phyloP scores from a whole-genome alignment of 2,888 invertebrate genomes.

The Slavum lentiscoides region DNA sequence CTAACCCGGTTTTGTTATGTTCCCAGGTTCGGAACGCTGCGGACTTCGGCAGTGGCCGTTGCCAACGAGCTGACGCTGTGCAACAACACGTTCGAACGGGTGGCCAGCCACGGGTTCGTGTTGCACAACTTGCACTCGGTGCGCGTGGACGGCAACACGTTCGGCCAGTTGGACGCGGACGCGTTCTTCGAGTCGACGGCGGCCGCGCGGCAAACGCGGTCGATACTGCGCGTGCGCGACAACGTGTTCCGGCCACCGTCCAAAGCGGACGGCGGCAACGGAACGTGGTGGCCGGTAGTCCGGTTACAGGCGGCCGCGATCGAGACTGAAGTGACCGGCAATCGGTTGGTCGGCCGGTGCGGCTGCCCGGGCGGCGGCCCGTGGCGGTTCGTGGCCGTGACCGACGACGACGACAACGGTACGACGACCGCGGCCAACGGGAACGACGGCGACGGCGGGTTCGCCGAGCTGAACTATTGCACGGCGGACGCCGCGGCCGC shows the following conservation, averaged over 20 bases:
- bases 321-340: neutral
- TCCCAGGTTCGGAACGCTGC: slow-evolving; percentile 61
- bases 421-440: slow-evolving; percentile 55
- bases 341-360: slow-evolving; percentile 15
- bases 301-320: slow-evolving; percentile 12
- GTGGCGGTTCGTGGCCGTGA: slow-evolving; percentile 1
- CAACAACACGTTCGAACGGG: slow-evolving; percentile 67
- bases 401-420: slow-evolving; percentile 58
- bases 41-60: slow-evolving; percentile 68
- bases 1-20: neutral
- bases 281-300: neutral
- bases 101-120: slow-evolving; percentile 67
- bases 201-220: slow-evolving; percentile 57
- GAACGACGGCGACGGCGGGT: slow-evolving; percentile 62
- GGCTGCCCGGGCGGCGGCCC: neutral
- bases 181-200: slow-evolving; percentile 61
- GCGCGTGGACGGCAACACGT: slow-evolving; percentile 68
- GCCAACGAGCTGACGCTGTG: slow-evolving; percentile 66
- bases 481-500: slow-evolving; percentile 63
- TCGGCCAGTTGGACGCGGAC: slow-evolving; percentile 65
- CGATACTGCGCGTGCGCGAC: neutral
- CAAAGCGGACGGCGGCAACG: neutral
- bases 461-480: slow-evolving; percentile 61
- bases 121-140: slow-evolving; percentile 71
- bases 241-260: slow-evolving; percentile 9